A percentile compares a stretch with the other conserved stretches of the same genome.
Conservation (phyloP, 1,140 invertebrate species). For the Melitaea cinxia region DNA sequence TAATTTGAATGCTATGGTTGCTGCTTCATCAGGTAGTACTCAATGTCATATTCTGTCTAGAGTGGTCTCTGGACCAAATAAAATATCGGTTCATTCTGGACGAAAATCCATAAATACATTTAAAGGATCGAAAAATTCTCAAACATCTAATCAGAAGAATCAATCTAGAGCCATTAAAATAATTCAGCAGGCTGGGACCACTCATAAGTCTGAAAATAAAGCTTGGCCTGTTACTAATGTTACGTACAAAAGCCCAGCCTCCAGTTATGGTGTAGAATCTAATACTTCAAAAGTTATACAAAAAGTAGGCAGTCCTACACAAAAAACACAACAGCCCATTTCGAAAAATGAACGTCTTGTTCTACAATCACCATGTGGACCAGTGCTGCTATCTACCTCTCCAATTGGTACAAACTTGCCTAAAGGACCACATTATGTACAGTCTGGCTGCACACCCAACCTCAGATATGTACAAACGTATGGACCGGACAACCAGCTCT, state of each 20-base stretch:
- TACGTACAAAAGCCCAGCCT: slow-evolving; percentile 63
- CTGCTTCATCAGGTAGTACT: slow-evolving; percentile 67
- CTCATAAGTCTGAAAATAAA: slow-evolving; percentile 66
- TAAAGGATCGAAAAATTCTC: slow-evolving; percentile 67
- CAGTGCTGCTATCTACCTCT: slow-evolving; percentile 70
- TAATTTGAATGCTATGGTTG: slow-evolving; percentile 74
- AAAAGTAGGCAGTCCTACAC: slow-evolving; percentile 71
- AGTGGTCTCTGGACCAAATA: slow-evolving; percentile 73
- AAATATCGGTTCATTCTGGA: slow-evolving; percentile 74
- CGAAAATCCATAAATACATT: slow-evolving; percentile 69
- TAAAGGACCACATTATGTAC: slow-evolving; percentile 75
- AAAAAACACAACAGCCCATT: slow-evolving; percentile 54
- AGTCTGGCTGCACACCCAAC: slow-evolving; percentile 70
- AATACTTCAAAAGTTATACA: slow-evolving; percentile 72
- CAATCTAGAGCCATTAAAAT: slow-evolving; percentile 75
- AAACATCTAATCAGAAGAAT: slow-evolving; percentile 63
- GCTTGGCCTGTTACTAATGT: slow-evolving; percentile 66
- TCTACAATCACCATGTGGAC: slow-evolving; percentile 72
- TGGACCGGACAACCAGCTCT: slow-evolving; percentile 65
- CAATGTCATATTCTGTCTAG: slow-evolving; percentile 76
- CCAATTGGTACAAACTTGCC: slow-evolving; percentile 63
- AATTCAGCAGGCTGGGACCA: slow-evolving; percentile 68
- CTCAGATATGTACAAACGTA: slow-evolving; percentile 77
- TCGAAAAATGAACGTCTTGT: slow-evolving; percentile 71
- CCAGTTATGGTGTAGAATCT: slow-evolving; percentile 60